Conservation (phyloP, 2,113 vertebrate species). For the Thermophis baileyi region DNA sequence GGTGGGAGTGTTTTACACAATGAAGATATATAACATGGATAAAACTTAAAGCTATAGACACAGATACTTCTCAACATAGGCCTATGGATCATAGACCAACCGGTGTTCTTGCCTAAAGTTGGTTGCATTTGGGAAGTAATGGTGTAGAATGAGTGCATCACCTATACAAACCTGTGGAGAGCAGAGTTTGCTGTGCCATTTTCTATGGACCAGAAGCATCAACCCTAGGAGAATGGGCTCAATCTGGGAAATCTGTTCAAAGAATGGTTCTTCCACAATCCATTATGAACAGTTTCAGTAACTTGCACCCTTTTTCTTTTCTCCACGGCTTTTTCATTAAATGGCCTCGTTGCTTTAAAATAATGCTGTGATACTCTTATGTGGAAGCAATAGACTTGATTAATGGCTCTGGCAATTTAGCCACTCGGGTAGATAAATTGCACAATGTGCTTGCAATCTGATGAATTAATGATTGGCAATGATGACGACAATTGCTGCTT, state of each 20-base stretch:
- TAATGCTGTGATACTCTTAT: not conserved
- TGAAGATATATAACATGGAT: not conserved
- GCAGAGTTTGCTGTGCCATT: not conserved
- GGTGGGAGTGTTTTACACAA: not conserved
- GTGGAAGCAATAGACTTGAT: slow-evolving; percentile 24
- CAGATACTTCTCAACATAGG: not conserved
- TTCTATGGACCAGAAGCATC: not conserved
- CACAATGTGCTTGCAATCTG: slow-evolving; percentile 24
- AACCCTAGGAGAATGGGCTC: not conserved
- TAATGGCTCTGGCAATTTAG: slow-evolving; percentile 6
- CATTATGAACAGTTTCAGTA: not conserved
- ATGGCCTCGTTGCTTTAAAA: not conserved
- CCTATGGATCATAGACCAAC: not conserved
- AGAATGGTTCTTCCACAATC: not conserved
- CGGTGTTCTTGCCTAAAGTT: not conserved
- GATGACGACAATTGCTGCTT: slow-evolving; percentile 27
- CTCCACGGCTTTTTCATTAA: not conserved
- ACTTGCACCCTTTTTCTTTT: not conserved
- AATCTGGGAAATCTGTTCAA: not conserved
- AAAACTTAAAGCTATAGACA: not conserved
- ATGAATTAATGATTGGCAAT: slow-evolving; percentile 32
- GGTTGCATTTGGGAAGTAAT: not conserved
- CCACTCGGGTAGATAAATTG: not conserved
- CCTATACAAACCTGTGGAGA: not conserved
- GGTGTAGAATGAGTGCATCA: not conserved